Base-by-base conservation (phyloP, 1,140 invertebrate genomes). In the Camponotus pennsylvanicus region DNA sequence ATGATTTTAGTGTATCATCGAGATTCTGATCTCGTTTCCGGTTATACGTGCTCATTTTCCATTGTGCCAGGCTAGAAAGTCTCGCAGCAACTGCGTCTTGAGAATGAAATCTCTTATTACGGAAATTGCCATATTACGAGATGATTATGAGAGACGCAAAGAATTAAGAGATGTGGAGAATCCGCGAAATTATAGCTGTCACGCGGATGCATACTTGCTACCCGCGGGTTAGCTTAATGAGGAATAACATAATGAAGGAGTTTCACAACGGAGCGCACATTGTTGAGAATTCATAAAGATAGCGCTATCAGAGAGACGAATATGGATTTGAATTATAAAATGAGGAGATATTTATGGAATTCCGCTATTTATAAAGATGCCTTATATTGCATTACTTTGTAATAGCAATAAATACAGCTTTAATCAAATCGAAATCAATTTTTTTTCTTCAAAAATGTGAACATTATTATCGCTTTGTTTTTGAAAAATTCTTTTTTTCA, bases 181-280 rank as follows among this genome's bases (percentile, higher is more conserved):
- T 8, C 3, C 64, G 45, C 63, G 15, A 34, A 83, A 73, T 75
- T 83, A 59, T 82, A 73, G n/a, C 55, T 61, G 67, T 61, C 79
- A 15, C 27, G n/a, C 34, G 40, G 27, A 73, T 11, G n/a, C 21
- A 32, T 27, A 8, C 6, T 59, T 37, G 13, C 21, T 11, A 21
- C 21, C 4, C 32, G 13, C 15, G 15, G 2, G 18, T 70, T 45
- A 71, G 27, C 55, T 59, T 71, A 73, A 83, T 18, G 55, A 82
- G 40, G 2, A 61, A 21, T 40, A 80, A 37, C 70, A n/a, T 55
- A 37, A 59, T 34, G 9, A 15, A 9, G 1, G 21, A 32, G 34
- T 73, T 59, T 82, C 69, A 21, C 63, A 82, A 82, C 27, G 11
- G 13, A 49, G 9, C 2, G 7, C 0, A 21, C 11, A 49, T 15